phyloP scores from a whole-genome alignment of 2,113 vertebrate species.

The Candoia aspera region DNA sequence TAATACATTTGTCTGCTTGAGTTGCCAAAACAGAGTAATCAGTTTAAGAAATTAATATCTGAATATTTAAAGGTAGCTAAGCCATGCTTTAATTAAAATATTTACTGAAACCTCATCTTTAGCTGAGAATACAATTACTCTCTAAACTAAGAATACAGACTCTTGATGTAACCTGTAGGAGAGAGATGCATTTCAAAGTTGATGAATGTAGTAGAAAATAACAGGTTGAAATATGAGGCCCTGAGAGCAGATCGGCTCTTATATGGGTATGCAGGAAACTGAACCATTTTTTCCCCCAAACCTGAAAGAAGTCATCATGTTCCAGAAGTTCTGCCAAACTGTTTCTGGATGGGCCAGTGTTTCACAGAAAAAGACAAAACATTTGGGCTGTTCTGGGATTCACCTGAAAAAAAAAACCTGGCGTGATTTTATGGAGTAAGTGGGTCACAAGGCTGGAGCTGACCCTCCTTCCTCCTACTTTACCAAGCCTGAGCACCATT shows the following conservation, averaged over 20 bases:
- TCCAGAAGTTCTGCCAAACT: too few species aligned
- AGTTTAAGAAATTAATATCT: constrained; percentile 17
- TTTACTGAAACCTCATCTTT: constrained; percentile 38
- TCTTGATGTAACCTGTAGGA: constrained; percentile 28
- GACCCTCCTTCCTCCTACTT: too few species aligned
- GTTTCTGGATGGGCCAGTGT: too few species aligned
- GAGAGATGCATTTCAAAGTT: constrained; percentile 36
- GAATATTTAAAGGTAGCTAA: not conserved
- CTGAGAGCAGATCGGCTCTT: too few species aligned
- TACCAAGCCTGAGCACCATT: not conserved
- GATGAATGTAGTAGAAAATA: constrained; percentile 32
- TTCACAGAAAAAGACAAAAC: too few species aligned
- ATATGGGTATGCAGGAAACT: too few species aligned
- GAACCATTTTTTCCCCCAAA: too few species aligned
- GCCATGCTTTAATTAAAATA: constrained; percentile 23
- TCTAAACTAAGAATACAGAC: constrained; percentile 30
- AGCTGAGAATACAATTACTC: constrained; percentile 46
- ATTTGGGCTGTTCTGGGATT: too few species aligned
- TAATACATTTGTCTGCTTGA: not conserved
- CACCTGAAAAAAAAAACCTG: too few species aligned
- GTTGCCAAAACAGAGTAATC: constrained; percentile 35
- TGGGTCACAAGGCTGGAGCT: too few species aligned
- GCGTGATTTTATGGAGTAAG: too few species aligned
- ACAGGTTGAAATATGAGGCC: not conserved
- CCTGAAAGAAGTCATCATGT: too few species aligned